Evolutionary conservation across 1,140 invertebrate species (phyloP), one percentile per base, ranked within the genome.

Genomic region (Drosophila suzukii): DNA sequence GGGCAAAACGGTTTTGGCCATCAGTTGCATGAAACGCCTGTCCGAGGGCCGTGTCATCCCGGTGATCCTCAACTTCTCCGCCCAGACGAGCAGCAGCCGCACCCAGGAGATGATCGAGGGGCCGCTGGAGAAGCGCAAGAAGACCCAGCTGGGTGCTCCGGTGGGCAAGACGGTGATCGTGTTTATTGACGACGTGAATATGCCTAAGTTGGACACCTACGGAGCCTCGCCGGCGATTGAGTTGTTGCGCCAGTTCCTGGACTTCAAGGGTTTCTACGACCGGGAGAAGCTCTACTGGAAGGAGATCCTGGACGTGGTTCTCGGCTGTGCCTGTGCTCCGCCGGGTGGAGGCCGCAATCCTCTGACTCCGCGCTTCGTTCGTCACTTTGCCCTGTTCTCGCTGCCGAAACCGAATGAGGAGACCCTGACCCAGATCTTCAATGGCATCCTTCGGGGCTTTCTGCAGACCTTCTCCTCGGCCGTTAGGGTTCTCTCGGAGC

Each of bases 141-240:
- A 95, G 61, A 96, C 95, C 3, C 93, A 97, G 2, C 93, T 97
- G n/a, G 97, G 97, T 0, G 97, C 97, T 4, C 97, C 97, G 0
- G 90, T 96, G 20, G 97, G 97, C 7, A 98, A 97, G 92, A 96
- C 95, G 78, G 93, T 97, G 0, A 95, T 98, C 34, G 56, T 92
- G 1, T 92, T 92, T 91, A 96, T 98, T n/a, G 97, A 98, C 92
- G 97, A 98, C 89, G 94, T 98, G 0, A 98, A 98, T 85, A 98
- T 98, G 97, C 97, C 97, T 0, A 95, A 95, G 78, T 89, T 96
- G 36, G 95, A 98, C 77, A 95, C 94, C 0, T 98, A 98, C 86
- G 97, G 97, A 15, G 97, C 97, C 6, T 97, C 98, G 91, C 97
- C 97, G 39, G 96, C 97, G 0, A 96, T 98, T 60, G 98, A 98